These are phyloP conservation scores for Sakesphorus luctuosus DNA, from an alignment of 2,113 vertebrate species.

Conservation along the genomic window DNA sequence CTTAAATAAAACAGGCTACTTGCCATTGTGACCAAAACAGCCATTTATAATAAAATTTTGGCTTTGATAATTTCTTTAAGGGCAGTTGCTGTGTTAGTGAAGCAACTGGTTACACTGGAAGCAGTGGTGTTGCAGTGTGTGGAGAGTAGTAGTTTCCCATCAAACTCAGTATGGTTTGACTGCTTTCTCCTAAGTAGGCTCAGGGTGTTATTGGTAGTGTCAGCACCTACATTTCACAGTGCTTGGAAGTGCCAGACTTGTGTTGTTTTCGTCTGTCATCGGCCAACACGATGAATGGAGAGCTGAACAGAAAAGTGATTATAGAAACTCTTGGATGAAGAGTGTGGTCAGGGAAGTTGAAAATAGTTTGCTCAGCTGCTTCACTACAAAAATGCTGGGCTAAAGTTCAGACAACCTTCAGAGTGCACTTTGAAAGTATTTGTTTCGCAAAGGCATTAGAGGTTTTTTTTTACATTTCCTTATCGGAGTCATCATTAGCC, in stretches of 20 bases:
- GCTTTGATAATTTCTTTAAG: slow-evolving; percentile 36
- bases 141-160: slow-evolving; percentile 14
- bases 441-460: not conserved
- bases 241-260: slow-evolving; percentile 7
- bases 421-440: not conserved
- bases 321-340: slow-evolving; percentile 28
- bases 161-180: slow-evolving; percentile 1
- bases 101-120: slow-evolving; percentile 21
- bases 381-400: slow-evolving; percentile 8
- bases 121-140: not conserved
- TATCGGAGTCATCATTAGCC: not conserved
- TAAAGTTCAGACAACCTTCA: slow-evolving; percentile 16
- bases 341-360: slow-evolving; percentile 10
- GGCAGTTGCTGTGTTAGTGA: slow-evolving; percentile 8
- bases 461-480: not conserved
- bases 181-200: slow-evolving; percentile 24
- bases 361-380: slow-evolving; percentile 5
- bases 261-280: slow-evolving; percentile 60
- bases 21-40: slow-evolving; percentile 33
- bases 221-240: slow-evolving; percentile 36
- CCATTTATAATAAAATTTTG: slow-evolving; percentile 1
- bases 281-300: not conserved
- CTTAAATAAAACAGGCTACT: slow-evolving; percentile 39
- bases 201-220: not conserved
- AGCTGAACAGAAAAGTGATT: slow-evolving; percentile 30